Base-by-base conservation (phyloP, 2,888 invertebrate species). In the Stomorhina lunata region DNA sequence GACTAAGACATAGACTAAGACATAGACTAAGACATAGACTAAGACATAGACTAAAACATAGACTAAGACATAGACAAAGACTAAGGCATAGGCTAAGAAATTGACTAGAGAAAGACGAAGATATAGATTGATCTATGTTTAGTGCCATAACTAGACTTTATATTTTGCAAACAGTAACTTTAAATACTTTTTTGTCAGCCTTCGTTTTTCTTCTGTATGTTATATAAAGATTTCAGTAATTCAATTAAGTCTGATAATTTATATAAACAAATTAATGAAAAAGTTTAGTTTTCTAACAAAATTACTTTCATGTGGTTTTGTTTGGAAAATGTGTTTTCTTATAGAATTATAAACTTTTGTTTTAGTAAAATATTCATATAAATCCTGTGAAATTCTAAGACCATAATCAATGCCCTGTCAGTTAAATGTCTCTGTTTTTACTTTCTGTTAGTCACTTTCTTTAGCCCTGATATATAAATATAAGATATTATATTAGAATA, bases 341-440 rank as follows among this genome's bases (percentile, higher is more conserved):
- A 32, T 37, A 48, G 2, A 48, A 48, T 6, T 17, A 55, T 6
- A n/a, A 27, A 1, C 12, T 32, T 17, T 9, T 29, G 1, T 32
- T 43, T 34, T 15, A 3, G 4, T 25, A 12, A 25, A 25, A 25
- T 34, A 17, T 27, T 32, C 10, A 59, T 17, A 15, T 6, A 15
- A 34, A 48, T n/a, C 34, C 57, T 61, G 27, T 27, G 40, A 61
- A 17, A 37, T 50, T 27, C 7, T 50, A 48, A 50, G 37, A 37
- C 37, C 48, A 72, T 20, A 17, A 50, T 72, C 61, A 72, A 72
- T 50, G 59, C 37, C 72, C 34, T 61, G 48, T 61, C 72, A 72
- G 50, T 61, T 72, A 61, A 61, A 61, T 72, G 37, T 61, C 72
- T 50, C 34, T 34, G 61, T 29, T 17, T 29, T 20, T n/a, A 34